Percentiles rank a stretch among this genome's conserved stretches.
These are phyloP conservation scores for Scylla paramamosain DNA, from an alignment of 1,140 invertebrate genomes.

Conservation along the genomic window DNA sequence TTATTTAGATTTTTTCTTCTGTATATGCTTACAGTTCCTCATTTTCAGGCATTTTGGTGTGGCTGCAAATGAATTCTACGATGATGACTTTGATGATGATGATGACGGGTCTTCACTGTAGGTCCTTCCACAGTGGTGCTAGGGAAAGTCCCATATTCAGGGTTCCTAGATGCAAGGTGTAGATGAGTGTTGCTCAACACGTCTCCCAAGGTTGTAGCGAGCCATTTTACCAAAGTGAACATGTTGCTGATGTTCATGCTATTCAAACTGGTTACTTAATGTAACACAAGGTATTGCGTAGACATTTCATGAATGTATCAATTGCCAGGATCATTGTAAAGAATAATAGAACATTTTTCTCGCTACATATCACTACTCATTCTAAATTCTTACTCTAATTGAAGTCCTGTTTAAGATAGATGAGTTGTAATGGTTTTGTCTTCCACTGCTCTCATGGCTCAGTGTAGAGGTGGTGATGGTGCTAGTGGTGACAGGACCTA, in stretches of 20 bases:
- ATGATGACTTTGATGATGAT: constrained; percentile 53
- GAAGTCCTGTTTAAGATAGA: too few species aligned
- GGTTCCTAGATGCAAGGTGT: background rate
- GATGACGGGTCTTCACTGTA: background rate
- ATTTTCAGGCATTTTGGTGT: constrained; percentile 53
- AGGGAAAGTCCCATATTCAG: background rate
- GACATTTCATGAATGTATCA: background rate
- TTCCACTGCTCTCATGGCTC: background rate
- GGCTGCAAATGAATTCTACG: constrained; percentile 56
- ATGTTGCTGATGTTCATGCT: background rate
- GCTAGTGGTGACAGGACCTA: background rate
- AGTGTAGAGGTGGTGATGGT: background rate
- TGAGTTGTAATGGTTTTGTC: background rate
- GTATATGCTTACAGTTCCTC: background rate
- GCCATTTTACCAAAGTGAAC: background rate
- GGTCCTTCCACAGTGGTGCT: background rate
- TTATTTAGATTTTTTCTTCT: too few species aligned
- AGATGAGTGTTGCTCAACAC: background rate
- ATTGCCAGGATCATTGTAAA: background rate
- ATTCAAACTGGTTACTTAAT: too few species aligned
- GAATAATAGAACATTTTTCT: too few species aligned
- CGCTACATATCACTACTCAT: too few species aligned
- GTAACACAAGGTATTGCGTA: too few species aligned
- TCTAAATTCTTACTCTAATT: too few species aligned
- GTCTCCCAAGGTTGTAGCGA: background rate